A percentile compares a stretch with the other conserved stretches of the same genome.
Conservation (phyloP, 2,888 invertebrate genomes). For the Noctua janthe region DNA sequence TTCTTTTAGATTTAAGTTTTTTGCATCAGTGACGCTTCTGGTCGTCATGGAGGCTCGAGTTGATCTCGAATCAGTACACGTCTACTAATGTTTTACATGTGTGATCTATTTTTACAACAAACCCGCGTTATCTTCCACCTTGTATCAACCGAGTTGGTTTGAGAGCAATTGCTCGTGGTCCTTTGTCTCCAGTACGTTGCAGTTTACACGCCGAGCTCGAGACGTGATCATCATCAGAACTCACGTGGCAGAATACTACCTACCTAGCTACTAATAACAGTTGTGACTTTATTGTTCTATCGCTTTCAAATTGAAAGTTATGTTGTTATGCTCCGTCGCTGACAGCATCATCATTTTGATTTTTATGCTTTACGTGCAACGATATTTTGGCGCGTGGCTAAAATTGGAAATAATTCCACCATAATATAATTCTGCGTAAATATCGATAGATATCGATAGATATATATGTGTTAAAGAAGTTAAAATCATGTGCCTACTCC, state of each 20-base stretch:
- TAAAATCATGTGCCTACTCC: not conserved
- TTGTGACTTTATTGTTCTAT: slow-evolving; percentile 20
- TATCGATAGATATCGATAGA: too few species aligned
- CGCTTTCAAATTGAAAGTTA: not conserved
- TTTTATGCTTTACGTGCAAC: too few species aligned
- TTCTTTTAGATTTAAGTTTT: too few species aligned
- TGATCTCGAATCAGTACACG: not conserved
- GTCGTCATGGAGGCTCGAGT: not conserved
- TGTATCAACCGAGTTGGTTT: slow-evolving; percentile 56
- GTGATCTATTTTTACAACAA: not conserved
- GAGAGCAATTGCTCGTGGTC: slow-evolving; percentile 79
- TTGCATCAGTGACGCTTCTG: not conserved
- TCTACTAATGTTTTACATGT: not conserved
- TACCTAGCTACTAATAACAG: not conserved
- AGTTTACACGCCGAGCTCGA: slow-evolving; percentile 73
- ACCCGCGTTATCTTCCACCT: slow-evolving; percentile 36
- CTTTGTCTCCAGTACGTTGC: slow-evolving; percentile 78
- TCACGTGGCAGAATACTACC: slow-evolving; percentile 3
- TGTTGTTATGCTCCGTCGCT: not conserved
- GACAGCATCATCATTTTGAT: not conserved
- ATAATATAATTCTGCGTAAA: not conserved
- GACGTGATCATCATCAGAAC: slow-evolving; percentile 76
- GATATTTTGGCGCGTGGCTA: too few species aligned
- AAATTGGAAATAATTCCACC: not conserved
- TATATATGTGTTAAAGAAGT: too few species aligned